Conservation (phyloP, 2,113 vertebrate genomes). For the Heloderma charlesbogerti region DNA sequence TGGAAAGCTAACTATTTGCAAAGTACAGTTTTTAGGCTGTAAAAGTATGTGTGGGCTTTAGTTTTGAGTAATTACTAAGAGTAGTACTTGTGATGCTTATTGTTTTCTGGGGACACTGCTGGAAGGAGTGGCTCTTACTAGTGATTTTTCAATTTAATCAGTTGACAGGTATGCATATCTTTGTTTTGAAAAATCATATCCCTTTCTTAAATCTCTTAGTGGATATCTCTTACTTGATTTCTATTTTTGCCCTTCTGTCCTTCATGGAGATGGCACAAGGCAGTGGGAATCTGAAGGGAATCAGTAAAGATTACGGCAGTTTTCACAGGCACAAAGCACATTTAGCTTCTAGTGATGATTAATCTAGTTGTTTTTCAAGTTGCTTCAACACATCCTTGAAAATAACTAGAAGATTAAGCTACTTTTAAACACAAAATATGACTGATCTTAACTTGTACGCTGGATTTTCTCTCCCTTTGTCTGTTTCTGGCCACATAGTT, state of each 20-base stretch:
- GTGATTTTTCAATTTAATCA: background rate
- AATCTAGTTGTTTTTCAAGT: background rate
- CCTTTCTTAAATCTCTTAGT: background rate
- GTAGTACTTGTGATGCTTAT: background rate
- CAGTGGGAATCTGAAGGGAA: background rate
- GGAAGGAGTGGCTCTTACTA: background rate
- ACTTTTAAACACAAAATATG: background rate
- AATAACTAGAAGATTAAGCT: background rate
- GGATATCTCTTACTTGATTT: background rate
- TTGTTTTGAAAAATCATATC: too few relatives aligned
- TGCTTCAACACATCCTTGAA: background rate
- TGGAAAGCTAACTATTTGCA: background rate
- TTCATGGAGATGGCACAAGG: background rate
- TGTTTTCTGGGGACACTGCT: background rate
- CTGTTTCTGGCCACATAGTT: background rate
- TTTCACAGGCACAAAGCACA: background rate
- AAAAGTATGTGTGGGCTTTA: background rate
- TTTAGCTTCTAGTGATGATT: background rate
- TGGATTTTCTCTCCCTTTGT: background rate
- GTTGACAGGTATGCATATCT: background rate
- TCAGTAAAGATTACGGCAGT: background rate
- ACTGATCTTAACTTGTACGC: background rate
- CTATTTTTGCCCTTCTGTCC: background rate
- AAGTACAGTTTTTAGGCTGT: background rate
- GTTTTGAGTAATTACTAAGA: background rate